phyloP scores from a whole-genome alignment of 1,140 invertebrate species.

The Penaeus indicus region DNA sequence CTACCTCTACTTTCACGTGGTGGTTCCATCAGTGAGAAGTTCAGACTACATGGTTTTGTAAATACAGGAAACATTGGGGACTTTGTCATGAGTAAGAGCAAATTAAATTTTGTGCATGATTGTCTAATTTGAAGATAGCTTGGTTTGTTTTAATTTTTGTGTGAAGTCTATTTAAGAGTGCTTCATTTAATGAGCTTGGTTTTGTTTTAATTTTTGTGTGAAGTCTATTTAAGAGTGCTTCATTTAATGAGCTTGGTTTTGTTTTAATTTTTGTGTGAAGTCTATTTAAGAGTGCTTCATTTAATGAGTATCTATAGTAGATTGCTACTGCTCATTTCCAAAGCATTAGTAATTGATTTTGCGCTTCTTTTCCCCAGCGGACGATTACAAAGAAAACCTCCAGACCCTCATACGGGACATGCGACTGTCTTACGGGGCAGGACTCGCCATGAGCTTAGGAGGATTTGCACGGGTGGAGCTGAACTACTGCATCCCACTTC shows the following conservation, averaged over 20 bases:
- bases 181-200: not conserved
- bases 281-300: too few relatives aligned
- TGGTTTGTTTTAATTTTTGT: too few relatives aligned
- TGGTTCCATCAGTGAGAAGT: conserved; percentile 83
- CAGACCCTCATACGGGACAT: conserved; percentile 67
- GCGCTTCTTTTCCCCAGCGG: conserved; percentile 59
- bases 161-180: too few relatives aligned
- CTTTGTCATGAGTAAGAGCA: conserved; percentile 72
- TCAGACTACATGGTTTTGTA: conserved; percentile 86
- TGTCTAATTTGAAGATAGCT: not conserved
- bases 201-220: too few relatives aligned
- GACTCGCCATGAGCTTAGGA: conserved; percentile 83
- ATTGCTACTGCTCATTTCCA: not conserved
- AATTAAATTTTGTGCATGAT: not conserved
- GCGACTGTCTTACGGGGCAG: conserved; percentile 79
- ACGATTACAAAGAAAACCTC: conserved; percentile 69
- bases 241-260: not conserved
- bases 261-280: too few relatives aligned
- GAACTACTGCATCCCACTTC: conserved; percentile 84
- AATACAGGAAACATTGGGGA: conserved; percentile 85
- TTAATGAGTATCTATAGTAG: not conserved
- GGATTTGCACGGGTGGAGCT: conserved; percentile 86
- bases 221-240: too few relatives aligned
- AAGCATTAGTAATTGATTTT: conserved; percentile 50
- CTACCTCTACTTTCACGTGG: conserved; percentile 84